A percentile compares a stretch with the other conserved stretches of the same genome.
These are phyloP conservation scores for Pollimyrus isidori DNA, from an alignment of 2,113 vertebrate species.

Conservation along the genomic window DNA sequence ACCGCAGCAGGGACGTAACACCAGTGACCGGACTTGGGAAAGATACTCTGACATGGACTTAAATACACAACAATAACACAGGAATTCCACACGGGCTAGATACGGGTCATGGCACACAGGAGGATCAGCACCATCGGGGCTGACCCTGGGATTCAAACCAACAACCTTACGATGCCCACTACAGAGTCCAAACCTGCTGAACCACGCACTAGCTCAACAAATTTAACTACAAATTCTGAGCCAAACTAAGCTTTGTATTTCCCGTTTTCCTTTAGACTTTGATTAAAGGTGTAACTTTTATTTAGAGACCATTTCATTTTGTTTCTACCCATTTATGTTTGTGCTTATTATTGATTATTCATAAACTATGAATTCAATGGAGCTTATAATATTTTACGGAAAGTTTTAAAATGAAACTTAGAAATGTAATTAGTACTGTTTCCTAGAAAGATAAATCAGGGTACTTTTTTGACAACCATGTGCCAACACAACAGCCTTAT, in stretches of 20 bases:
- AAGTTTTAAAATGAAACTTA: neutral
- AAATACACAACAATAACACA: no score
- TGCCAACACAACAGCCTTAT: neutral
- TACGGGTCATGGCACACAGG: no score
- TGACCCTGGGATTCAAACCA: neutral
- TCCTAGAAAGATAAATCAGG: neutral
- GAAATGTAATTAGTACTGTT: neutral
- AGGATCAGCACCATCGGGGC: no score
- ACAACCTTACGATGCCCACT: neutral
- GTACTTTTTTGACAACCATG: neutral
- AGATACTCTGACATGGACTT: no score
- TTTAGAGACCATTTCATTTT: neutral
- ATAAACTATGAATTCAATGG: neutral
- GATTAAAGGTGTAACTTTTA: neutral
- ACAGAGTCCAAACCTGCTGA: neutral
- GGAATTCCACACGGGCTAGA: no score
- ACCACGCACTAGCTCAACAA: neutral
- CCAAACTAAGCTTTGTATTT: neutral
- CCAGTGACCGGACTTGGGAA: no score
- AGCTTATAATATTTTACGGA: neutral
- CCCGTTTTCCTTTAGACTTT: neutral
- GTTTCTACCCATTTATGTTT: neutral
- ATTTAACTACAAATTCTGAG: neutral
- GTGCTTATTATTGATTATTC: neutral
- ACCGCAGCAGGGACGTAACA: no score